Evolutionary conservation across 2,888 invertebrate genomes (phyloP).

Genomic region (Polietes domitor): DNA sequence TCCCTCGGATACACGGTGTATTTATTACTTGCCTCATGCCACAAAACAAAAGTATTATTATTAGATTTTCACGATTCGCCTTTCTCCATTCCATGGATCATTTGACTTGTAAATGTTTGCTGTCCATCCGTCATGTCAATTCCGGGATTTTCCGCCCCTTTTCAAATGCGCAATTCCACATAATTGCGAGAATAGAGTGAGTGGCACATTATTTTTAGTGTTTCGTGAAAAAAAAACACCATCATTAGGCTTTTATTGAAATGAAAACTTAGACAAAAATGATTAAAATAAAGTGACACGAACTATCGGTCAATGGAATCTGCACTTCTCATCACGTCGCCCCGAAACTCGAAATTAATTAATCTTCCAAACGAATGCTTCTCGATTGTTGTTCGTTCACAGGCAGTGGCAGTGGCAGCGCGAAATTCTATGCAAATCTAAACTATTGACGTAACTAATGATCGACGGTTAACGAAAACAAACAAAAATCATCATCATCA

Average conservation of each 20-base stretch:
- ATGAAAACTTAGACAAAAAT: conserved; percentile 7
- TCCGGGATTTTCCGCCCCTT: conserved; percentile 10
- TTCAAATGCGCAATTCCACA: background rate
- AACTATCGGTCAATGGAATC: background rate
- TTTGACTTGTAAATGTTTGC: conserved; percentile 10
- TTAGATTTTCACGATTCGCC: conserved; percentile 11
- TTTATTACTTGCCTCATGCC: no score
- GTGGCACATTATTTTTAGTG: background rate
- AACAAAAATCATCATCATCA: conserved; percentile 20
- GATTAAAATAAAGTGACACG: conserved; percentile 20
- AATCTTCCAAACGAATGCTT: background rate
- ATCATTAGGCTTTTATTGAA: conserved; percentile 18
- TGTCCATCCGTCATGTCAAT: background rate
- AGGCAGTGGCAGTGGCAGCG: background rate
- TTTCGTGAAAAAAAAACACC: background rate
- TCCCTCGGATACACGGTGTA: no score
- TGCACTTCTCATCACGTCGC: background rate
- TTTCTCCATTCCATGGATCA: conserved; percentile 12
- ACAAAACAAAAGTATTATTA: background rate
- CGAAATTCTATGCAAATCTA: background rate
- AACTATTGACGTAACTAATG: conserved; percentile 30
- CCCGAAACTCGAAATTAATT: conserved; percentile 1
- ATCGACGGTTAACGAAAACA: conserved; percentile 10
- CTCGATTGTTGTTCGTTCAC: background rate
- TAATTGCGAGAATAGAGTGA: background rate